These are phyloP conservation scores for Lucifuga dentata DNA, from an alignment of 2,113 vertebrate genomes.

Conservation along the genomic window DNA sequence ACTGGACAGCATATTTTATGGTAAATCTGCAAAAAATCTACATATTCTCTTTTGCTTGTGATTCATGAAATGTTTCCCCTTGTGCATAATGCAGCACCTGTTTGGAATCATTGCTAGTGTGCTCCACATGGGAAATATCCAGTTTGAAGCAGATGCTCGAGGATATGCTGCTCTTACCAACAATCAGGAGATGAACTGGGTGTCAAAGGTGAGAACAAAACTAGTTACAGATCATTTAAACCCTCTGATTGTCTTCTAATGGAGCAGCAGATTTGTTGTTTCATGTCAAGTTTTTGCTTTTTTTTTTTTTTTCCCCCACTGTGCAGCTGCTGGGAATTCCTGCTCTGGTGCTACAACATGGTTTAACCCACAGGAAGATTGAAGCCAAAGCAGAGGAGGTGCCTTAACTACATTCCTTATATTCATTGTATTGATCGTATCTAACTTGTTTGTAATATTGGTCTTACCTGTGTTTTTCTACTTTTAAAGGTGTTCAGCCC, in stretches of 20 bases:
- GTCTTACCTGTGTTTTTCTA: neutral
- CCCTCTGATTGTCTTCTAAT: neutral
- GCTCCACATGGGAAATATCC: constrained; percentile 93
- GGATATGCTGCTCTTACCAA: constrained; percentile 87
- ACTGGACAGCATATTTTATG: too few species aligned
- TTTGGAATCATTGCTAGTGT: constrained; percentile 93
- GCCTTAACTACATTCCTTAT: constrained; percentile 8
- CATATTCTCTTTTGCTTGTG: neutral
- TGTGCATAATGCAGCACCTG: constrained; percentile 81
- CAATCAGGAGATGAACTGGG: constrained; percentile 89
- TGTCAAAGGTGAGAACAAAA: constrained; percentile 87
- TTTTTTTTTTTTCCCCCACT: neutral
- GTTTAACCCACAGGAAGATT: constrained; percentile 91
- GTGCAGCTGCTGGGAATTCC: constrained; percentile 89
- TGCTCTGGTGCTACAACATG: constrained; percentile 84
- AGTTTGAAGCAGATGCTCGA: constrained; percentile 85
- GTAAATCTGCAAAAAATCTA: too few species aligned
- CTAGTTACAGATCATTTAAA: neutral
- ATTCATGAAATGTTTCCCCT: neutral
- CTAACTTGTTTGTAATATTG: neutral
- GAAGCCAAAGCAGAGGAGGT: constrained; percentile 94
- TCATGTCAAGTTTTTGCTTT: constrained; percentile 1
- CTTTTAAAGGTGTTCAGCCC: constrained; percentile 89
- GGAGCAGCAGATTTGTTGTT: neutral
- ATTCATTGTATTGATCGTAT: neutral